These are phyloP conservation scores for Leptobrachium ailaonicum DNA, from an alignment of 2,113 vertebrate genomes.

Conservation along the genomic window DNA sequence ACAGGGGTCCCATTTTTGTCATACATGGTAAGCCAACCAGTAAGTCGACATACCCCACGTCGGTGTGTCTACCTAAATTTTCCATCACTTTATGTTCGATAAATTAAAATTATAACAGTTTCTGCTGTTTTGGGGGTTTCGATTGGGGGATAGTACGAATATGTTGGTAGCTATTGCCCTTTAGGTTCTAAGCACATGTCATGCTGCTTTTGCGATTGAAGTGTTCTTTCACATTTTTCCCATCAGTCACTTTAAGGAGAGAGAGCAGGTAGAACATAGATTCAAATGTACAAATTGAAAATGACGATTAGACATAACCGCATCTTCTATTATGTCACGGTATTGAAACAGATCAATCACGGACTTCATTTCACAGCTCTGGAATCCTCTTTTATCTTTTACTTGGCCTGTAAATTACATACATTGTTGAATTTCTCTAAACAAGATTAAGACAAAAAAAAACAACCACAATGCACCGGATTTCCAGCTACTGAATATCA, in stretches of 20 bases:
- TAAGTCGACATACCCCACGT: too few relatives aligned
- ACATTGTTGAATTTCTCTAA: slow-evolving; percentile 1
- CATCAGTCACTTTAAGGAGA: too few relatives aligned
- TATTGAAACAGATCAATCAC: slow-evolving; percentile 2
- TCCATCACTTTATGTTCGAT: too few relatives aligned
- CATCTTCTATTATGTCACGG: not conserved
- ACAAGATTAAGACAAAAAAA: slow-evolving; percentile 37
- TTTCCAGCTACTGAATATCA: slow-evolving; percentile 41
- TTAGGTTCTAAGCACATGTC: too few relatives aligned
- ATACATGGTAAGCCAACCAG: too few relatives aligned
- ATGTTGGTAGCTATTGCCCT: too few relatives aligned
- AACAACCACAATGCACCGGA: not conserved
- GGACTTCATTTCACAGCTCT: not conserved
- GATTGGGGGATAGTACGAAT: too few relatives aligned
- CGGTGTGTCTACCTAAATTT: too few relatives aligned
- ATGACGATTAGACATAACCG: not conserved
- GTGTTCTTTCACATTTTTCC: not conserved
- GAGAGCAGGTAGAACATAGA: not conserved
- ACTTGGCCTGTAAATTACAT: slow-evolving; percentile 18
- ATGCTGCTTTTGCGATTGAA: too few relatives aligned
- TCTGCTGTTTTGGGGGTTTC: too few relatives aligned
- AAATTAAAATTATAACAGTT: too few relatives aligned
- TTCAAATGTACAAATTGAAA: not conserved
- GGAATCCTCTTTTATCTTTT: slow-evolving; percentile 4
- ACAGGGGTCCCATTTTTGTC: too few relatives aligned